Base-by-base conservation (phyloP, 2,797 vertebrate species). In the Euthynnus affinis region DNA sequence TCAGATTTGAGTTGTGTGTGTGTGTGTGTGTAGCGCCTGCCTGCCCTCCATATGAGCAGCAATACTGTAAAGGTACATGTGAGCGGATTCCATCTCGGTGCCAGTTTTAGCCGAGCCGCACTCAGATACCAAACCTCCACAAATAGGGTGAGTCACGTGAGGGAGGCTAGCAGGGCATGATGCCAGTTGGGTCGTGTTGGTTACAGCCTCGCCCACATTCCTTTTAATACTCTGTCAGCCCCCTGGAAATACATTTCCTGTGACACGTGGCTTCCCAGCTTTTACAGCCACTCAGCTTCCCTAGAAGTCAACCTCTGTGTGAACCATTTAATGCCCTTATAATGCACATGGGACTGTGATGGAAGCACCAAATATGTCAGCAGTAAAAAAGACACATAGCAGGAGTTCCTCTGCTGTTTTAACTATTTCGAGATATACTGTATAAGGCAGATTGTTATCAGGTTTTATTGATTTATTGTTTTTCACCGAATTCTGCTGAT, bases 171-270 rank as follows among this genome's bases (percentile, higher is more conserved):
- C n/a, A 7, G 71, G 83, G 88, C 84, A 80, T 55, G 2, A 52
- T 84, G 90, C 92, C 92, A 93, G 89, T 67, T 74, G 68, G 73
- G 88, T 89, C 80, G 80, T 71, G 85, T 89, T 90, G 80, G 81
- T 90, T 88, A 76, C 76, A 56, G 86, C 89, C 90, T 87, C 82
- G 82, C 88, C 87, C 88, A 87, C 91, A 93, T 93, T 93, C 82
- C 81, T 86, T 81, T 65, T 87, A 78, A 83, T 87, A 87, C 86
- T 66, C 63, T 78, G 88, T 93, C 87, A 89, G 83, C 71, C 82
- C 66, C 82, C 90, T 90, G 81, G 76, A 92, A 94, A 94, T 92
- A 93, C 87, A 85, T 78, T 82, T 87, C 77, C 78, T 51, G 69
- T 46, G 74, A 86, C 84, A 82, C 78, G 72, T 88, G 81, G 85